Base-by-base conservation (phyloP, 2,113 vertebrate genomes). In the Marmota monax region DNA sequence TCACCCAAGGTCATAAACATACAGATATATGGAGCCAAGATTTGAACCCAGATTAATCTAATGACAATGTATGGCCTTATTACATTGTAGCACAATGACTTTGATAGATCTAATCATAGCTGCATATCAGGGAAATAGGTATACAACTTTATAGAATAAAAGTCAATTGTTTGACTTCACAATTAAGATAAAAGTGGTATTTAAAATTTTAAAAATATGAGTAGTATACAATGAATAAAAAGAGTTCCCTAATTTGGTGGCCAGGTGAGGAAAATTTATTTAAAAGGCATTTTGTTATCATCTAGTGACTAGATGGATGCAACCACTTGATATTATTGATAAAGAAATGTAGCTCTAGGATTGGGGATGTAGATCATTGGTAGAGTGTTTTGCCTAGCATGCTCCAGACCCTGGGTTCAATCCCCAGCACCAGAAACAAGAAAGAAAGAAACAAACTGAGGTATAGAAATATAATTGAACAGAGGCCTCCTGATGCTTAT, bases 301-400 rank as follows among this genome's bases (percentile, higher is more conserved):
- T 79, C 34, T 72, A 85, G 37, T 77, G 11, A 80, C 23, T 74
- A 63, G 7, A 87, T 25, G 34, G 77, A 8, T 61, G 11, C 27
- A 84, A 61, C 7, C 4, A 90, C 72, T 96, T 94, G 45, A 86
- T 67, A 96, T 76, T 88, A 29, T 61, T 82, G 56, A 58, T 87
- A 13, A 88, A 84, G 37, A 94, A 69, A 78, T 32, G 42, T 34
- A 90, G 51, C 14, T 76, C 17, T 70, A 84, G 42, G 90, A 0
- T 23, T 63, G 23, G 61, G 25, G 61, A 63, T 63, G 23, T 63
- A 63, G 23, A 9, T 63, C 61, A 63, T 9, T 63, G 23, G 23
- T 63, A 63, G 61, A 9, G 25, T 22, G 56, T 58, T 63, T 63
- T 63, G 9, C 23, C 9, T 25, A 27, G 23, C 61, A 63, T 63